phyloP scores from a whole-genome alignment of 2,113 vertebrate species.

The Crotalus viridis region DNA sequence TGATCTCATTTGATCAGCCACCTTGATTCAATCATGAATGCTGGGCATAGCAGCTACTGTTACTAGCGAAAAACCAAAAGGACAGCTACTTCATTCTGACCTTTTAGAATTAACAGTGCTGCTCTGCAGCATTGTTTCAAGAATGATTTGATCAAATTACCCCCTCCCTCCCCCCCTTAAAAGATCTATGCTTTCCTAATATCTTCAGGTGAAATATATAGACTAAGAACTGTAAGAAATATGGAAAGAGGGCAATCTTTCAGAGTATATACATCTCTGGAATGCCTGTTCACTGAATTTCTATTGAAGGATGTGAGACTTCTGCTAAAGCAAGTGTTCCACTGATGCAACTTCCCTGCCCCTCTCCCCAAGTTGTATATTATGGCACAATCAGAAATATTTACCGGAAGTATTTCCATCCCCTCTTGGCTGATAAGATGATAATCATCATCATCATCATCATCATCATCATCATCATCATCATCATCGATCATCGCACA shows the following conservation, averaged over 20 bases:
- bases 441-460: too few relatives aligned
- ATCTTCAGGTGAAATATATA: not conserved
- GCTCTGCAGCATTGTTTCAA: not conserved
- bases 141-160: not conserved
- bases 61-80: not conserved
- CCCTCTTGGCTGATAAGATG: too few relatives aligned
- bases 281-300: not conserved
- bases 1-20: not conserved
- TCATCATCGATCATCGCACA: too few relatives aligned
- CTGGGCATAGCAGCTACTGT: not conserved
- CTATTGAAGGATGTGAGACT: not conserved
- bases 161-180: not conserved
- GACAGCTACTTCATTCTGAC: not conserved
- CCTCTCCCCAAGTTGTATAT: not conserved
- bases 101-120: not conserved
- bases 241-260: too few relatives aligned
- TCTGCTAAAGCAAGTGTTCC: not conserved
- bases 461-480: too few relatives aligned
- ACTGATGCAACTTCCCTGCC: not conserved
- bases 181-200: not conserved
- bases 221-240: not conserved
- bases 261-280: not conserved
- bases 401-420: not conserved
- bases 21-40: not conserved
- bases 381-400: conserved; percentile 13